A percentile compares a stretch with the other conserved stretches of the same genome.
Conservation (phyloP, 1,140 invertebrate genomes). For the Thaumatotibia leucotreta region DNA sequence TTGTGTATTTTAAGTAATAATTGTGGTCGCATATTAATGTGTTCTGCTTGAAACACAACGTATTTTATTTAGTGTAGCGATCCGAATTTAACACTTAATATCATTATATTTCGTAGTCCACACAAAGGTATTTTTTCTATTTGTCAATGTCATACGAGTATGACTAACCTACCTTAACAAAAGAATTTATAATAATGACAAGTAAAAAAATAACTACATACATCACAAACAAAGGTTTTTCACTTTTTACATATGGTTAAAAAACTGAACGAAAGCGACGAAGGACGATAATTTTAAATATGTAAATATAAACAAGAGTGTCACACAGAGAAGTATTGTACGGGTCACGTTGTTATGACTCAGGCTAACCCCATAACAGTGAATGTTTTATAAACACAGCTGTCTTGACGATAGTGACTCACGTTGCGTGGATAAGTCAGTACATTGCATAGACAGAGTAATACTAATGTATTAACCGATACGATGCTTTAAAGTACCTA, state of each 20-base stretch:
- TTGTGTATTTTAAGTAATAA: too few species aligned
- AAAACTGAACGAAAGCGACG: background rate
- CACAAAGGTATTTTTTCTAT: too few species aligned
- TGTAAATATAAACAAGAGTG: slow-evolving; percentile 14
- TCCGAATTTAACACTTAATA: too few species aligned
- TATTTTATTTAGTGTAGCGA: too few species aligned
- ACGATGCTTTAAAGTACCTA: too few species aligned
- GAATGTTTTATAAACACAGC: slow-evolving; percentile 29
- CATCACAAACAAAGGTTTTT: background rate
- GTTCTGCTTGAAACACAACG: too few species aligned
- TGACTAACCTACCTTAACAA: background rate
- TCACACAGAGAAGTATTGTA: slow-evolving; percentile 18
- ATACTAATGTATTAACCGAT: too few species aligned
- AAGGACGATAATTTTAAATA: slow-evolving; percentile 26
- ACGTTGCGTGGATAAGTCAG: background rate
- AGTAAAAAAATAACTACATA: background rate
- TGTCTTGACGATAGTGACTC: slow-evolving; percentile 15
- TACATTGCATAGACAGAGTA: too few species aligned
- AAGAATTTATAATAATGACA: background rate
- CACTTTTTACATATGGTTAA: background rate
- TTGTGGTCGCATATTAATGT: too few species aligned
- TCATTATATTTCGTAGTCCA: too few species aligned
- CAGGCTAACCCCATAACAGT: slow-evolving; percentile 18
- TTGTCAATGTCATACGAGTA: too few species aligned
- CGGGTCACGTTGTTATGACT: slow-evolving; percentile 17